Evolutionary conservation across 2,797 vertebrate genomes (phyloP), one percentile per base, ranked within the genome.

Genomic region (Aldrovandia affinis): DNA sequence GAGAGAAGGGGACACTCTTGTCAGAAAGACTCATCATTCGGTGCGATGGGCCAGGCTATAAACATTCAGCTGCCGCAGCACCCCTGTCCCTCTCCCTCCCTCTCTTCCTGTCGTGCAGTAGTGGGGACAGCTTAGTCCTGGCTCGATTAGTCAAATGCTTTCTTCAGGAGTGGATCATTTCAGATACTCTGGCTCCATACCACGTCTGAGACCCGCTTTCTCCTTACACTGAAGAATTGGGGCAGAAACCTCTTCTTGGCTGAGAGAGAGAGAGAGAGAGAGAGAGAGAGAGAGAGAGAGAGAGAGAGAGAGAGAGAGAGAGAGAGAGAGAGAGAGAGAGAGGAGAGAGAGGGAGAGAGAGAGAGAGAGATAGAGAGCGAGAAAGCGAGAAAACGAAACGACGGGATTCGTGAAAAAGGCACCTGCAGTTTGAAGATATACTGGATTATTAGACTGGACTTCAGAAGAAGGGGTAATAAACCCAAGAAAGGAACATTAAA

Each of bases 311-410:
- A 20, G 82, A 20, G 75, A 3, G 83, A n/a, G 65, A 36, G 85
- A 28, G 86, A 82, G 85, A 83, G 82, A 30, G 86, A 85, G 20
- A 0, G 2, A 36, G 44, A 73, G 20, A 80, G 85, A 89, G 80
- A 77, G 52, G 65, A 81, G 81, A 84, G 77, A 84, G 59, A 86
- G 59, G 86, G 68, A 57, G 81, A 75, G 78, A 70, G 73, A 28
- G n/a, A n/a, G n/a, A n/a, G n/a, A n/a, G n/a, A n/a, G n/a, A n/a
- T n/a, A n/a, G n/a, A n/a, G n/a, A n/a, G n/a, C n/a, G n/a, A n/a
- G n/a, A n/a, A n/a, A n/a, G n/a, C n/a, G n/a, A n/a, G n/a, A n/a
- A n/a, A n/a, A n/a, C 0, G 28, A 82, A 54, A 47, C 7, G n/a
- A 42, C 44, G 73, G 12, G 83, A 63, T 75, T 77, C 81, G 84